Conservation (phyloP, 2,113 vertebrate species). For the Empidonax traillii region DNA sequence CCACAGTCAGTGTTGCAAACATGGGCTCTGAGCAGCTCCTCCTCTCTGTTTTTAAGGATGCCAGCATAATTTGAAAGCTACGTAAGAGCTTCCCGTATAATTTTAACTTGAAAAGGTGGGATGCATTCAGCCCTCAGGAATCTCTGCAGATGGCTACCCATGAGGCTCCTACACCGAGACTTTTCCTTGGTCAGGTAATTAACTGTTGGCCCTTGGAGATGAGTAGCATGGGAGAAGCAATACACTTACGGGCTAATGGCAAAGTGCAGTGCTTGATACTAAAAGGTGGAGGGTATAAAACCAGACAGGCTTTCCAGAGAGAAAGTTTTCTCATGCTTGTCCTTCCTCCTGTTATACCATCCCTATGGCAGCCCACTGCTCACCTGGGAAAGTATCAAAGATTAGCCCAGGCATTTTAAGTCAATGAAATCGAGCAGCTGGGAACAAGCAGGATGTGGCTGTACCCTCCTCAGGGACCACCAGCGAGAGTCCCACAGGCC, state of each 20-base stretch:
- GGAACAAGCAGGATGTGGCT: neutral
- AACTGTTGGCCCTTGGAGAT: neutral
- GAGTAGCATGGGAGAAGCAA: neutral
- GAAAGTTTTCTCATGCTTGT: neutral
- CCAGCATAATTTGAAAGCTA: neutral
- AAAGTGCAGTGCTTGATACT: neutral
- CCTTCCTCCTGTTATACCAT: neutral
- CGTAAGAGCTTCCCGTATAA: neutral
- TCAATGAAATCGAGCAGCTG: neutral
- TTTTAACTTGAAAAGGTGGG: neutral
- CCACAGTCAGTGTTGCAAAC: neutral
- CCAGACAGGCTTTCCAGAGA: neutral
- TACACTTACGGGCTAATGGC: neutral
- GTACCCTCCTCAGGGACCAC: neutral
- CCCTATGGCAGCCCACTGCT: neutral
- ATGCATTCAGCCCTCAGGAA: neutral
- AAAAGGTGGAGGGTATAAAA: neutral
- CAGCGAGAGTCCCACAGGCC: neutral
- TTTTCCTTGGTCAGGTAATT: neutral
- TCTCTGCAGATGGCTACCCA: neutral
- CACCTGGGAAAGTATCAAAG: neutral
- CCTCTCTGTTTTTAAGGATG: neutral
- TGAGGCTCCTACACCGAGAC: neutral
- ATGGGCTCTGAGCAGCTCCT: neutral
- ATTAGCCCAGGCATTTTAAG: neutral